Base-by-base conservation (phyloP, 2,888 invertebrate species). In the Pimpla rufipes region DNA sequence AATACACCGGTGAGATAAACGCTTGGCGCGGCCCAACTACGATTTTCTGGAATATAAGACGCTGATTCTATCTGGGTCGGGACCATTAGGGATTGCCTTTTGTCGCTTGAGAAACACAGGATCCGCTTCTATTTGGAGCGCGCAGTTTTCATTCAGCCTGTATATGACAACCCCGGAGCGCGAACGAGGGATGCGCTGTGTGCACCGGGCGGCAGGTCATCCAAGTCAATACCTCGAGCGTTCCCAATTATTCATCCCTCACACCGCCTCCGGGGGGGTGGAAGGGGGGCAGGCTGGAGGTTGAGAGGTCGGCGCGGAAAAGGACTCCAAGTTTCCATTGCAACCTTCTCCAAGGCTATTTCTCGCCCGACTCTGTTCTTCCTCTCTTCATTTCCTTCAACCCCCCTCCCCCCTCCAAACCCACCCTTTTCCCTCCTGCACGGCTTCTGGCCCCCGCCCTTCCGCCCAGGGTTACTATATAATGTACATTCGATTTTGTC, bases 41-140 rank as follows among this genome's bases (percentile, higher is more conserved):
- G n/a, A n/a, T n/a, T n/a, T 79, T 74, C 16, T 79, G 50, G 29
- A 64, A 66, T 82, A 74, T 71, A 81, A 82, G 74, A 18, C 76
- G 79, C 71, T 81, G 81, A 88, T 87, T 82, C 62, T 81, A 88
- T 90, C 85, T 90, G 74, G 89, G 87, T 89, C 88, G 86, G 87
- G 85, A 89, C 90, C 90, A 89, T 90, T 90, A 90, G 85, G 88
- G 85, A 86, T 88, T 78, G 85, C 81, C 86, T 84, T 88, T 88
- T 88, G 87, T 89, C 67, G 74, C 68, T 50, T 47, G 62, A 82
- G 81, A 76, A 82, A 82, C 82, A 82, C 57, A 68, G 70, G 85
- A 88, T 84, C 83, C 75, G 68, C 67, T 83, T 83, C 67, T 76
- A 85, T 81, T 84, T 82, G 83, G 83, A 86, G 79, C 76, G 74